These are phyloP conservation scores for Catajapyx aquilonaris DNA, from an alignment of 1,140 invertebrate genomes.

Conservation along the genomic window DNA sequence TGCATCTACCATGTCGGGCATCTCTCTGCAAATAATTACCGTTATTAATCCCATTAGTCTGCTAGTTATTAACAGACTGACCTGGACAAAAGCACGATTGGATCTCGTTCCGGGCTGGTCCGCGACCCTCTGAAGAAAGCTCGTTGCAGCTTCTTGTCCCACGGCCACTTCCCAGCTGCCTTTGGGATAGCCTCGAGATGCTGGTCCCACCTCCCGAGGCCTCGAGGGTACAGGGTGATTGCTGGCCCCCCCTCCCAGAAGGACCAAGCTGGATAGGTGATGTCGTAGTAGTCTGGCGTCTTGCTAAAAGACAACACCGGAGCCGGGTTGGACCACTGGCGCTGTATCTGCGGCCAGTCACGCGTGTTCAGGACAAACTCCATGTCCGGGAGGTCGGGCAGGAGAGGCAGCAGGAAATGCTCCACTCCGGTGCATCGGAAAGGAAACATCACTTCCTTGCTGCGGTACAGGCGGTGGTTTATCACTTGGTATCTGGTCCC, in stretches of 20 bases:
- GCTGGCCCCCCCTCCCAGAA: constrained; percentile 97
- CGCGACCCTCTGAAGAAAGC: constrained; percentile 87
- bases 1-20: constrained; percentile 66
- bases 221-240: constrained; percentile 75
- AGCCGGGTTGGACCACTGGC: constrained; percentile 32
- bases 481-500: constrained; percentile 74
- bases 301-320: constrained; percentile 92
- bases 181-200: constrained; percentile 46
- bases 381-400: constrained; percentile 47
- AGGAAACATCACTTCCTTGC: constrained; percentile 75
- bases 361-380: constrained; percentile 75
- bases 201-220: constrained; percentile 80
- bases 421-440: constrained; percentile 76
- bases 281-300: constrained; percentile 65
- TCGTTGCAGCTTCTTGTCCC: constrained; percentile 49
- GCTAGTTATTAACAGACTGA: too few species aligned
- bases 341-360: constrained; percentile 75
- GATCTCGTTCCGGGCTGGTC: constrained; percentile 74
- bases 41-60: too few species aligned
- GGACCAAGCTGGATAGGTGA: constrained; percentile 91
- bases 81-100: constrained; percentile 67
- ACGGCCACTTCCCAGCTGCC: constrained; percentile 40
- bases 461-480: constrained; percentile 53
- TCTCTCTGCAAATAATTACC: too few species aligned
- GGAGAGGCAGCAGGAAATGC: constrained; percentile 53